Conservation (phyloP, 2,888 invertebrate genomes). For the Drosophila neonasuta region DNA sequence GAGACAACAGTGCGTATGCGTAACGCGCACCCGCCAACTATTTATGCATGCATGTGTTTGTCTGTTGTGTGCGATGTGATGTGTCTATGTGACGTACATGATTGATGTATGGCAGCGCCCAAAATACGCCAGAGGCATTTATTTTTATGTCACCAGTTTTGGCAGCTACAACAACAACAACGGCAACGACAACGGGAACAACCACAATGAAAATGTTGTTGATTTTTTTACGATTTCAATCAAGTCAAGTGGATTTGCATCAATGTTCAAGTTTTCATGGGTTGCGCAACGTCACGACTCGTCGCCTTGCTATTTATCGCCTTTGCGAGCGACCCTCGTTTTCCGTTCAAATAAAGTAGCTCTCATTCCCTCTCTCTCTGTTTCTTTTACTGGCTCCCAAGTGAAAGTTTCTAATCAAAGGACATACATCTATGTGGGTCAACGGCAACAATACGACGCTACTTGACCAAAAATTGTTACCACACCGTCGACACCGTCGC, state of each 20-base stretch:
- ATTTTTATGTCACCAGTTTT: slow-evolving; percentile 66
- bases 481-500: not conserved
- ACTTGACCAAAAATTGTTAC: slow-evolving; percentile 41
- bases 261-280: slow-evolving; percentile 62
- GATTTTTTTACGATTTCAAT: slow-evolving; percentile 72
- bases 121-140: slow-evolving; percentile 39
- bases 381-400: not conserved
- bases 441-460: slow-evolving; percentile 29
- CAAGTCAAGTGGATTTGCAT: slow-evolving; percentile 76
- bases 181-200: slow-evolving; percentile 5
- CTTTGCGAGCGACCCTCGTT: slow-evolving; percentile 19
- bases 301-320: slow-evolving; percentile 41
- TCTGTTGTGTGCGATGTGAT: slow-evolving; percentile 16
- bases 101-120: slow-evolving; percentile 59
- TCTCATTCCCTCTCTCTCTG: not conserved
- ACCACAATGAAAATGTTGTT: slow-evolving; percentile 53
- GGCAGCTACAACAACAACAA: slow-evolving; percentile 19
- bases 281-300: slow-evolving; percentile 33
- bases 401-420: slow-evolving; percentile 45
- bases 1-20: slow-evolving; percentile 62
- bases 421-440: slow-evolving; percentile 58
- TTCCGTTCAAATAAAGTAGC: slow-evolving; percentile 4
- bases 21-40: slow-evolving; percentile 33
- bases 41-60: slow-evolving; percentile 37
- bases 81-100: slow-evolving; percentile 45